phyloP scores from a whole-genome alignment of 1,140 invertebrate genomes.

The Calliopsis andreniformis region DNA sequence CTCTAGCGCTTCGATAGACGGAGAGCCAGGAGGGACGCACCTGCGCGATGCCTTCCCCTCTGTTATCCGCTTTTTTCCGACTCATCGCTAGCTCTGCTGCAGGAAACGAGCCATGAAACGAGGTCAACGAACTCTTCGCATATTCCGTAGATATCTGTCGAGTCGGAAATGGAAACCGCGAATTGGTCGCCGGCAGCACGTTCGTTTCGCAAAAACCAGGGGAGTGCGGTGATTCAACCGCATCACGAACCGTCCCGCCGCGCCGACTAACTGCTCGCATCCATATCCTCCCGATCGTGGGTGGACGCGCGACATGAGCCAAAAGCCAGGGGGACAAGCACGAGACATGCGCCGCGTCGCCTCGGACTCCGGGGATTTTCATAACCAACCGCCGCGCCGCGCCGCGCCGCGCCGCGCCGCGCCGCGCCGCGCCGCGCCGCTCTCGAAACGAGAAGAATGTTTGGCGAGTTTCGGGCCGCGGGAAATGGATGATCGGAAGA shows the following conservation, averaged over 20 bases:
- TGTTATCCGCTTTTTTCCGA: not conserved
- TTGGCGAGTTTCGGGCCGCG: not conserved
- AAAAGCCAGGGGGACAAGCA: conserved; percentile 75
- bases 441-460: conserved; percentile 46
- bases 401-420: too few species aligned
- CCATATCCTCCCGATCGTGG: conserved; percentile 76
- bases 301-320: conserved; percentile 78
- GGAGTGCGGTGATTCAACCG: conserved; percentile 69
- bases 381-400: conserved; percentile 52
- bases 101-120: too few species aligned
- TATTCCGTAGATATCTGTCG: too few species aligned
- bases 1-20: conserved; percentile 36
- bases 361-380: conserved; percentile 61
- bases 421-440: too few species aligned
- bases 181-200: not conserved
- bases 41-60: conserved; percentile 12
- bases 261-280: conserved; percentile 76
- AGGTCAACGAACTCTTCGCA: not conserved
- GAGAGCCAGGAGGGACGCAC: conserved; percentile 13
- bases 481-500: not conserved
- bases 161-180: too few species aligned
- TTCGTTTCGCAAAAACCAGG: not conserved
- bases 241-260: conserved; percentile 66
- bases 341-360: conserved; percentile 63
- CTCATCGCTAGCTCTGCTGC: not conserved